Percentiles rank a stretch among this genome's conserved stretches.
These are phyloP conservation scores for Mesocentrotus franciscanus DNA, from an alignment of 53 echinoderm and acorn worm species.

Conservation along the genomic window DNA sequence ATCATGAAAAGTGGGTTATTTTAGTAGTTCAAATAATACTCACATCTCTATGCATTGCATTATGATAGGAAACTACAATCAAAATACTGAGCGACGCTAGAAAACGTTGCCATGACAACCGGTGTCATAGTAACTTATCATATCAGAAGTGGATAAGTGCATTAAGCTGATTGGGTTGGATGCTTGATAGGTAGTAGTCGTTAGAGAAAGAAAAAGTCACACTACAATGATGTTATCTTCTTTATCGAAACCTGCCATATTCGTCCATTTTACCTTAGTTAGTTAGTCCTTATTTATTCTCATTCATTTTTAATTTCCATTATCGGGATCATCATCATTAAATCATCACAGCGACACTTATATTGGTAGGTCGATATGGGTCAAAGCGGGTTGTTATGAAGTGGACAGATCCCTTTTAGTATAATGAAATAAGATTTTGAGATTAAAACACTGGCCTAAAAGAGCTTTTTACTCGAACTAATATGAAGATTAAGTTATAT, in stretches of 20 bases:
- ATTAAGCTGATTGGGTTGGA: slow-evolving; percentile 1
- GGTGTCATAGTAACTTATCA: not conserved
- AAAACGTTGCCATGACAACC: not conserved
- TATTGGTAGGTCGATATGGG: not conserved
- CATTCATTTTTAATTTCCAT: not conserved
- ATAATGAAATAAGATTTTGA: not conserved
- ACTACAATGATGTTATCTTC: not conserved
- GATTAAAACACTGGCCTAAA: not conserved
- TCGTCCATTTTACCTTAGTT: not conserved
- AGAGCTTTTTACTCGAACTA: not conserved
- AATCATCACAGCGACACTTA: not conserved
- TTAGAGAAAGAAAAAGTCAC: not conserved
- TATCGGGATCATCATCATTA: not conserved
- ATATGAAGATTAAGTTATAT: not conserved
- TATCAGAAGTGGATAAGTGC: not conserved
- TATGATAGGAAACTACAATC: not conserved
- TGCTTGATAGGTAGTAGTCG: not conserved
- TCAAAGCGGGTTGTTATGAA: not conserved
- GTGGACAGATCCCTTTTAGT: not conserved
- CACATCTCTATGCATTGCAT: not conserved
- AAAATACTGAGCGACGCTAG: not conserved
- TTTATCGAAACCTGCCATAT: not conserved
- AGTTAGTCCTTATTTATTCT: not conserved
- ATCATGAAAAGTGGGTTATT: not conserved
- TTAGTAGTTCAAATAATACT: not conserved